Evolutionary conservation across 2,797 vertebrate species (phyloP), one percentile per base, ranked within the genome.

Genomic region (Lateolabrax maculatus): DNA sequence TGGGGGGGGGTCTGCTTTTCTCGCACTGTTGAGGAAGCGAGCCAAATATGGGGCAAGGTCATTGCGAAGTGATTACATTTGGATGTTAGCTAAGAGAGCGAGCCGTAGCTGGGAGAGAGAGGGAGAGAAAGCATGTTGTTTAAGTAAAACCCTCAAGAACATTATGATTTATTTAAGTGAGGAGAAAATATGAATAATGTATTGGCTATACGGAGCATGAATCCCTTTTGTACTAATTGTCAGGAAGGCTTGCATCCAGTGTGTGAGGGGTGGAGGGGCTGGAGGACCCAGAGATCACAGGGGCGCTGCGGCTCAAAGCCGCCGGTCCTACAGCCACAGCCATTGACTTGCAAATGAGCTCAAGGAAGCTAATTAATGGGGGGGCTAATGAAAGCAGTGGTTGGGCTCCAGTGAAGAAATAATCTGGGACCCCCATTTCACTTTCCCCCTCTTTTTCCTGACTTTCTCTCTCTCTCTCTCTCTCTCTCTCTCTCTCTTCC

Each of bases 331-430:
- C 95, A 97, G 96, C 96, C 97, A 96, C 95, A 95, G 95, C 93
- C 96, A 97, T 96, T 95, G 95, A 98, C 97, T 98, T 97, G 97
- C 97, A 98, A 98, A 99, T 98, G 97, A 98, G 97, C 97, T 97
- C 95, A 97, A 97, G 96, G 94, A 96, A 96, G 96, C 96, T 98
- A 99, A 99, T 98, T 98, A 98, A 97, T 96, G 94, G 95, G 84
- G 86, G 94, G 96, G 95, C 94, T 98, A 98, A 98, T 98, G 97
- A 98, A 98, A 97, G 95, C 94, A 92, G 94, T 95, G 96, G 96
- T 95, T 95, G 86, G 96, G 96, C 94, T 97, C 90, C 34, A 87
- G 82, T 92, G 95, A 95, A 95, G 95, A 97, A 96, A 96, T 96
- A 96, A 96, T 96, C 94, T 87, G 92, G 95, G 93, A 94, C 93